A percentile compares a stretch with the other conserved stretches of the same genome.
These are phyloP conservation scores for Zosterops japonicus DNA, from an alignment of 2,113 vertebrate genomes.

Conservation along the genomic window DNA sequence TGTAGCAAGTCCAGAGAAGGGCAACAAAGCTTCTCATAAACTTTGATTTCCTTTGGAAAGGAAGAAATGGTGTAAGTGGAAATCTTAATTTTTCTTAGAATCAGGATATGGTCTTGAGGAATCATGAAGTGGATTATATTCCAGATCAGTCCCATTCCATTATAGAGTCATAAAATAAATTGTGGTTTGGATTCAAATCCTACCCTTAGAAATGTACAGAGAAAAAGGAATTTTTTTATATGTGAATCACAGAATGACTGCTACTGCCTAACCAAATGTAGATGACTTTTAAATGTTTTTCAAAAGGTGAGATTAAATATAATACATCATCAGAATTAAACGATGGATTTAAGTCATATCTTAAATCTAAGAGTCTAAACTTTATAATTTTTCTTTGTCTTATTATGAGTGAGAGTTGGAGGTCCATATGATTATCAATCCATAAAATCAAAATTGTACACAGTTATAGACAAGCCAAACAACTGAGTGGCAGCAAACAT, in stretches of 20 bases:
- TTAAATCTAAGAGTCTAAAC: not conserved
- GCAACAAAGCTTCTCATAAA: not conserved
- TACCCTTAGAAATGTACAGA: not conserved
- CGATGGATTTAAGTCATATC: not conserved
- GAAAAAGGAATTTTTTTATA: not conserved
- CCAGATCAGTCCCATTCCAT: not conserved
- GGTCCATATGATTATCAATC: not conserved
- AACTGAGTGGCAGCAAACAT: not conserved
- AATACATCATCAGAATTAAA: not conserved
- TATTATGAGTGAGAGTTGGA: not conserved
- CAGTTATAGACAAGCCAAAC: not conserved
- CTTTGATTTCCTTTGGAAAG: not conserved
- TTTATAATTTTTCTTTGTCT: not conserved
- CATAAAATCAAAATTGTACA: not conserved
- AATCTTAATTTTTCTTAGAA: not conserved
- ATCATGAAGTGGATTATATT: not conserved
- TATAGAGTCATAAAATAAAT: not conserved
- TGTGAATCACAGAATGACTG: not conserved
- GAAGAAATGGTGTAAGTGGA: not conserved
- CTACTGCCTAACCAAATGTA: not conserved
- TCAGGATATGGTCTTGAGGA: not conserved
- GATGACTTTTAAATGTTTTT: not conserved
- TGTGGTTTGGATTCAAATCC: not conserved
- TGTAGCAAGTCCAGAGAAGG: not conserved
- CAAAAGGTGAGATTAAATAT: not conserved